A percentile compares a stretch with the other conserved stretches of the same genome.
Evolutionary conservation across 2,888 invertebrate genomes (phyloP).

Genomic region (Morinoia aosen): DNA sequence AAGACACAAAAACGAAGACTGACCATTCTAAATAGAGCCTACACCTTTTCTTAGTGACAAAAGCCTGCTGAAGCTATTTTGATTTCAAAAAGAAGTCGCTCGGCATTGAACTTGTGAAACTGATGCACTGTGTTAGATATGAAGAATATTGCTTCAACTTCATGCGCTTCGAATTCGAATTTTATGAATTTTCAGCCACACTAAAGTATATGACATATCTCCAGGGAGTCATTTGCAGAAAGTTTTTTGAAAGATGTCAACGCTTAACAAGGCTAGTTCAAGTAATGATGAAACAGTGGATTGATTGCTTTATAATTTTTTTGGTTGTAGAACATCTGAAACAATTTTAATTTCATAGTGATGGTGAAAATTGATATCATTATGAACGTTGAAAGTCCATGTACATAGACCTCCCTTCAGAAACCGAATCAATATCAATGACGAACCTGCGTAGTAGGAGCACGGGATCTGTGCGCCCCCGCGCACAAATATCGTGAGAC

Average conservation of each 20-base stretch:
- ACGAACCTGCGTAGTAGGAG: conserved; percentile 59
- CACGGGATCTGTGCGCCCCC: conserved; percentile 58
- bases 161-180: neutral
- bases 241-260: neutral
- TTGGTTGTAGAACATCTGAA: neutral
- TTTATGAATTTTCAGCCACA: neutral
- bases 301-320: neutral
- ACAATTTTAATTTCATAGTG: neutral
- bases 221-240: neutral
- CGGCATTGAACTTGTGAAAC: neutral
- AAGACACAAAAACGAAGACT: no score
- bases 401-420: neutral
- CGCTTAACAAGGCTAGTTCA: neutral
- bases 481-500: conserved; percentile 58
- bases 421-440: no score
- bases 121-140: neutral
- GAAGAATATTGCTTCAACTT: neutral
- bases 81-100: neutral
- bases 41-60: neutral
- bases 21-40: no score
- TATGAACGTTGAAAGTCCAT: neutral
- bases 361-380: neutral
- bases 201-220: neutral
- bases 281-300: neutral
- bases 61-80: neutral